Evolutionary conservation across 1,140 invertebrate species (phyloP).

Genomic region (Sarcophaga peregrina): DNA sequence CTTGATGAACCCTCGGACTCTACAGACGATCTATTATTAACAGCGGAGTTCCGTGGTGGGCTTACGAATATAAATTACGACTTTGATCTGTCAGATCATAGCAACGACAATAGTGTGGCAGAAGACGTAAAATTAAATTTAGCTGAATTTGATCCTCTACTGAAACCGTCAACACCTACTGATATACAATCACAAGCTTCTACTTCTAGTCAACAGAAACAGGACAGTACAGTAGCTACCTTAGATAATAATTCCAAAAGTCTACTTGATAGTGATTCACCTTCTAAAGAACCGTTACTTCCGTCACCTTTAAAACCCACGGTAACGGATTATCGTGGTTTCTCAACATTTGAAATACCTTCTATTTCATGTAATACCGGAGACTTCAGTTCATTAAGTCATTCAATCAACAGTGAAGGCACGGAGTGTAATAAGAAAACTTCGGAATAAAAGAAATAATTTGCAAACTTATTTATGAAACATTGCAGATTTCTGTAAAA

Average conservation of each 20-base stretch:
- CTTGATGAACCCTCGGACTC: conserved; percentile 69
- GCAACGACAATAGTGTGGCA: conserved; percentile 74
- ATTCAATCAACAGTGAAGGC: not conserved
- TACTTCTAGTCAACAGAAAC: not conserved
- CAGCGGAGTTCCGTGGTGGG: conserved; percentile 68
- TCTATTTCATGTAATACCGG: conserved; percentile 80
- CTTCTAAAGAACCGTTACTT: conserved; percentile 70
- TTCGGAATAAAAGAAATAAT: not conserved
- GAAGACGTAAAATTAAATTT: conserved; percentile 68
- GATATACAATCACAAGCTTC: conserved; percentile 29
- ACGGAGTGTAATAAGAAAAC: too few relatives aligned
- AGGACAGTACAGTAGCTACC: conserved; percentile 64
- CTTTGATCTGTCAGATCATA: conserved; percentile 77
- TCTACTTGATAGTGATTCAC: conserved; percentile 69
- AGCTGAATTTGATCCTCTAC: conserved; percentile 67
- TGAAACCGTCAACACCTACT: conserved; percentile 22
- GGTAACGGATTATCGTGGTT: conserved; percentile 73
- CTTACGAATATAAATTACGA: conserved; percentile 79
- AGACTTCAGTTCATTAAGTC: conserved; percentile 65
- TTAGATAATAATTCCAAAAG: conserved; percentile 50
- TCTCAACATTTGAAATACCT: conserved; percentile 75
- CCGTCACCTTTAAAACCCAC: conserved; percentile 74
- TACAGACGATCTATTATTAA: conserved; percentile 70
- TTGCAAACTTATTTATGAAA: not conserved
- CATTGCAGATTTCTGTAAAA: not conserved